Conservation (phyloP, 1,140 invertebrate species). For the Zophobas atratus region DNA sequence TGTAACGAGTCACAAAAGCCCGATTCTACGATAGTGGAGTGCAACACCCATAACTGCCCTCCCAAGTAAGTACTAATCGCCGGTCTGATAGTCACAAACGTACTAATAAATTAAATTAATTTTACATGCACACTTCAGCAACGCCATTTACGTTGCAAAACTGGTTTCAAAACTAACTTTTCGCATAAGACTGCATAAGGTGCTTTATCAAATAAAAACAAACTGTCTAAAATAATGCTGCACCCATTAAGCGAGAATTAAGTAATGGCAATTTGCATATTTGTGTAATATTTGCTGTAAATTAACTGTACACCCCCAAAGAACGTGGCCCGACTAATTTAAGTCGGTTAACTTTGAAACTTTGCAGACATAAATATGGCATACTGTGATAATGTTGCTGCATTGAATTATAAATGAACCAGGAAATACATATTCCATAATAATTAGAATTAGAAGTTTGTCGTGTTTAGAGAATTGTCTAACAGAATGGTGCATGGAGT, state of each 20-base stretch:
- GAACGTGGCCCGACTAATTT: slow-evolving; percentile 44
- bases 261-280: slow-evolving; percentile 42
- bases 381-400: slow-evolving; percentile 24
- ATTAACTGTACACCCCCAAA: slow-evolving; percentile 33
- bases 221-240: slow-evolving; percentile 13
- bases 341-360: slow-evolving; percentile 40
- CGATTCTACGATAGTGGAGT: slow-evolving; percentile 81
- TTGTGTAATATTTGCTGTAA: slow-evolving; percentile 48
- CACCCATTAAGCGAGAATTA: slow-evolving; percentile 38
- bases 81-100: not conserved
- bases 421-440: slow-evolving; percentile 7
- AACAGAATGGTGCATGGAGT: not conserved
- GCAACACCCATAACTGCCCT: slow-evolving; percentile 89
- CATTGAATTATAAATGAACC: slow-evolving; percentile 38
- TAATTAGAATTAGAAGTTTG: slow-evolving; percentile 8
- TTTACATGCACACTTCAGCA: not conserved
- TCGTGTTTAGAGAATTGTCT: slow-evolving; percentile 6
- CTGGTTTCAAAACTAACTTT: slow-evolving; percentile 9
- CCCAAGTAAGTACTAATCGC: slow-evolving; percentile 80
- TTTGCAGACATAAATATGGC: slow-evolving; percentile 43
- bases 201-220: slow-evolving; percentile 19
- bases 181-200: not conserved
- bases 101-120: slow-evolving; percentile 8
- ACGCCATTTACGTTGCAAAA: not conserved
- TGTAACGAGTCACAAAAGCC: slow-evolving; percentile 85